A percentile compares a stretch with the other conserved stretches of the same genome.
Evolutionary conservation across 1,140 invertebrate species (phyloP).

Genomic region (Macrocentrus cingulum): DNA sequence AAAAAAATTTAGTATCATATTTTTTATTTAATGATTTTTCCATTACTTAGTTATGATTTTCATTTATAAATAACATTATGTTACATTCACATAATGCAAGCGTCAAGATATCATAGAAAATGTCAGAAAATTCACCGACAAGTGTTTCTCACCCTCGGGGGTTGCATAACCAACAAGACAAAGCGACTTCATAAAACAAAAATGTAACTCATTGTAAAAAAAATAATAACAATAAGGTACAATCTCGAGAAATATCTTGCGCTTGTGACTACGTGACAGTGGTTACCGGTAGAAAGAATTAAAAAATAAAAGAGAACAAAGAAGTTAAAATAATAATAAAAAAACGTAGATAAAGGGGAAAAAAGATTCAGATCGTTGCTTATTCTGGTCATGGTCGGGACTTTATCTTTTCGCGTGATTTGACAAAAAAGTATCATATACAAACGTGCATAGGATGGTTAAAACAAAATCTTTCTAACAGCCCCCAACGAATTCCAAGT

Average conservation of each 20-base stretch:
- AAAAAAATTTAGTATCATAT: slow-evolving; percentile 3
- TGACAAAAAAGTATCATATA: slow-evolving; percentile 33
- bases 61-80: neutral
- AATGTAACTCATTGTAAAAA: neutral
- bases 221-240: slow-evolving; percentile 15
- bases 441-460: slow-evolving; percentile 22
- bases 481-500: neutral
- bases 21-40: neutral
- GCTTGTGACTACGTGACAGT: no score
- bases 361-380: neutral
- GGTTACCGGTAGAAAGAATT: slow-evolving; percentile 8
- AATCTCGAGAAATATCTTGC: slow-evolving; percentile 20
- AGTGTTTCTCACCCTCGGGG: neutral
- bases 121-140: no score
- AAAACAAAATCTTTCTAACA: slow-evolving; percentile 32
- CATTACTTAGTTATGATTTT: neutral
- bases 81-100: neutral
- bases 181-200: neutral
- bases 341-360: neutral
- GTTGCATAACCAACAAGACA: neutral
- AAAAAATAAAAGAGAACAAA: slow-evolving; percentile 7
- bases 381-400: slow-evolving; percentile 30
- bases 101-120: no score
- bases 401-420: slow-evolving; percentile 47
- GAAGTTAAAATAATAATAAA: neutral